phyloP scores from a whole-genome alignment of 2,113 vertebrate genomes.

The Apodemus sylvaticus region DNA sequence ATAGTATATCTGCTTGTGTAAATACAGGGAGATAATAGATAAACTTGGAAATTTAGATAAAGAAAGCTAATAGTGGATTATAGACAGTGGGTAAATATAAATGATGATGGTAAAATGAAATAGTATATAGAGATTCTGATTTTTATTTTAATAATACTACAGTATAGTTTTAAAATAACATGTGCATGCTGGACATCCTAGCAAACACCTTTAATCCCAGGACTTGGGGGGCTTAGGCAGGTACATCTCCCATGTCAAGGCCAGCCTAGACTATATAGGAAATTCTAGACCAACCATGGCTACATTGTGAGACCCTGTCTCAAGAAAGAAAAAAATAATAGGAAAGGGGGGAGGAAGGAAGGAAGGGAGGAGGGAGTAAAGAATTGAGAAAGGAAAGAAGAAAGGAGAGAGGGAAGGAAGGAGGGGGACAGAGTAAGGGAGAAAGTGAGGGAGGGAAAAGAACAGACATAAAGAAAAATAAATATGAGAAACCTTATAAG shows the following conservation, averaged over 20 bases:
- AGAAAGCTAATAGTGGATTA: background rate
- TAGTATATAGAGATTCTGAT: background rate
- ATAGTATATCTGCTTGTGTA: background rate
- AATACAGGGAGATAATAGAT: background rate
- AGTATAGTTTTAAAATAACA: background rate
- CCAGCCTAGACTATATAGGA: background rate
- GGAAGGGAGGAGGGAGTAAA: background rate
- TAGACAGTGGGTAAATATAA: background rate
- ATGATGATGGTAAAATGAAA: background rate
- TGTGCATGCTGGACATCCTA: no score
- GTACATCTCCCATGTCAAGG: background rate
- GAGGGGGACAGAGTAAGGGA: background rate
- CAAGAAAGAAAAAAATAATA: background rate
- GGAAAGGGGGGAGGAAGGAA: background rate
- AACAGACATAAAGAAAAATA: background rate
- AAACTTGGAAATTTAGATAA: background rate
- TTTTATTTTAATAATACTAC: background rate
- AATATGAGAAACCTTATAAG: slow-evolving; percentile 27
- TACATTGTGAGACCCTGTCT: background rate
- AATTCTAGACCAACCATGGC: background rate
- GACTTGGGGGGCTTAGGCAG: background rate
- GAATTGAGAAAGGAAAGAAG: no score
- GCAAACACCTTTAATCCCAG: background rate
- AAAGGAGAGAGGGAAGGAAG: background rate
- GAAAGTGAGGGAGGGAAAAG: no score